Base-by-base conservation (phyloP, 2,888 invertebrate genomes). In the Piscicola geometra region DNA sequence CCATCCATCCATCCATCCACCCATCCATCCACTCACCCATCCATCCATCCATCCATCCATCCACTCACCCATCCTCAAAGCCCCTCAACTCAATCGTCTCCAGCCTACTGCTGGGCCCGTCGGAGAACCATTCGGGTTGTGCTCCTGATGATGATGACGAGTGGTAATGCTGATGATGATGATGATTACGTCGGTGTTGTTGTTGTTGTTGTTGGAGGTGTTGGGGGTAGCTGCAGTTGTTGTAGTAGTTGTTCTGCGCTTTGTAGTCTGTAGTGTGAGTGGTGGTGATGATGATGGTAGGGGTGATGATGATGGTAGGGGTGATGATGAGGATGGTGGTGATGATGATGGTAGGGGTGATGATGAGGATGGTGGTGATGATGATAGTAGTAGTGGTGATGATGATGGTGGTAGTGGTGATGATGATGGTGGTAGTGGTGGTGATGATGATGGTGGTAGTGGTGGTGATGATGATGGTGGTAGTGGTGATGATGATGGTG, bases 381-480 rank as follows among this genome's bases (percentile, higher is more conserved):
- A 68, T 30, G 32, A 68, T 68, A 32, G 30, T 68, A 32, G 30
- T 68, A 32, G n/a, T 68, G 32, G 30, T 68, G 32, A 68, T 68
- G 32, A 33, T 68, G n/a, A 9, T 68, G 32, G 30, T 68, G 12
- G 12, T 68, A 32, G 30, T 68, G 32, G n/a, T 33, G 32, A 68
- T 68, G 32, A 68, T 33, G 32, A 64, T 64, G 32, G 1, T 33
- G 75, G 89, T 83, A 60, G 90, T 87, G 75, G 35, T 18, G 18
- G 25, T 33, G 64, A 77, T 73, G 60, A 52, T 1, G 71, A 75
- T 67, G 50, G 77, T 72, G 69, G 67, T 56, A 56, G 71, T 30
- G 33, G 60, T 50, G 5, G 41, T 68, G 3, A 75, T 36, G 28
- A 75, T 68, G n/a, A 2, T 3, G 32, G 36, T 69, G 25, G 47